Base-by-base conservation (phyloP, 2,888 invertebrate genomes). In the Diarsia mendica region DNA sequence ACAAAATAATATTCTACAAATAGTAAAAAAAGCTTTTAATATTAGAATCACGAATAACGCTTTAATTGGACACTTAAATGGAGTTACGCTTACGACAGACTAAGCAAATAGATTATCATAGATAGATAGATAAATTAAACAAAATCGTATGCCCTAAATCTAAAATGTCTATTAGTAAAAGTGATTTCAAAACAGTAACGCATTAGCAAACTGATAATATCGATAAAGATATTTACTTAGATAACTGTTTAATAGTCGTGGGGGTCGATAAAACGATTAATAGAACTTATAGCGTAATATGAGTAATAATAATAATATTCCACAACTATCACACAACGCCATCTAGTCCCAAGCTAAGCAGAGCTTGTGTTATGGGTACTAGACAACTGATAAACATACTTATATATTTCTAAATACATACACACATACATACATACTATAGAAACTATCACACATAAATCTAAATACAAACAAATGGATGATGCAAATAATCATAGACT, bases 81-180 rank as follows among this genome's bases (percentile, higher is more conserved):
- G 39, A 51, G 67, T 79, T 76, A 68, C 72, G 28, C 65, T 79
- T 76, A 68, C 72, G 28, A 64, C 28, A 72, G 28, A 64, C 69
- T 58, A 64, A 23, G 15, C 49, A 67, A 79, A 72, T 60, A 67
- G 67, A 79, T 79, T 67, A 70, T 78, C 64, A 63, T 70, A 60
- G 51, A 82, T 44, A 60, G 51, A 82, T 44, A 82, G 72, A 79
- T 72, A 65, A 61, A 67, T 70, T 33, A 67, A 58, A 64, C 33
- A 1, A 64, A 70, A 80, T 83, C 72, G 51, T 68, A 20, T 80
- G 80, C 6, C 77, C 83, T 80, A 73, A 61, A 80, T 83, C 83
- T 83, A 75, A 48, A 46, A 49, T 23, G 20, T 60, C 58, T 73
- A 71, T 70, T 71, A 66, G 46, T 72, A 46, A 75, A 67, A 63